Conservation (phyloP, 2,113 vertebrate species). For the Notechis scutatus region DNA sequence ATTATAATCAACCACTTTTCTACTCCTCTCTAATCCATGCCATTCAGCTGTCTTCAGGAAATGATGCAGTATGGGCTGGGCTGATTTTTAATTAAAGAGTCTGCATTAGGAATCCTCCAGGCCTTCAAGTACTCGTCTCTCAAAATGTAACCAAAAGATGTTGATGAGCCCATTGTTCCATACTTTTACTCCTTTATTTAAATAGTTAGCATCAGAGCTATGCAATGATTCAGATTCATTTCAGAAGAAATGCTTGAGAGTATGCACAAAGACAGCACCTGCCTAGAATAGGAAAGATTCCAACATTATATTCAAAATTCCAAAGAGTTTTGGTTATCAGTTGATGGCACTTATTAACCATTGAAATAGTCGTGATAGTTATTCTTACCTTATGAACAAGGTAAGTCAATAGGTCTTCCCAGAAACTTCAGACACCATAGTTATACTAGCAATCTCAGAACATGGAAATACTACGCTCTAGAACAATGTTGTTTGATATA, state of each 20-base stretch:
- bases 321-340: neutral
- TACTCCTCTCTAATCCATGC: neutral
- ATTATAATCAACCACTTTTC: neutral
- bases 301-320: neutral
- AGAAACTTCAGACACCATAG: neutral
- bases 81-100: conserved; percentile 36
- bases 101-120: conserved; percentile 44
- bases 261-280: neutral
- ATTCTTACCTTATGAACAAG: neutral
- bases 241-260: neutral
- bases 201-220: conserved; percentile 7
- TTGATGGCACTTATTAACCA: neutral
- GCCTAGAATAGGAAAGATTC: neutral
- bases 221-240: neutral
- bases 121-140: conserved; percentile 36
- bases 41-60: conserved; percentile 38
- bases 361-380: neutral
- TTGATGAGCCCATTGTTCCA: conserved; percentile 49
- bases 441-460: neutral
- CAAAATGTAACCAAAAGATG: neutral
- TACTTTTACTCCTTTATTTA: conserved; percentile 4
- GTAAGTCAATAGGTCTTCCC: neutral
- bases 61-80: neutral
- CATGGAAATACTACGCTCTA: neutral
- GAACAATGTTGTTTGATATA: neutral